Evolutionary conservation across 2,888 invertebrate genomes (phyloP), one percentile per base, ranked within the genome.

Genomic region (Smittia aterrima): DNA sequence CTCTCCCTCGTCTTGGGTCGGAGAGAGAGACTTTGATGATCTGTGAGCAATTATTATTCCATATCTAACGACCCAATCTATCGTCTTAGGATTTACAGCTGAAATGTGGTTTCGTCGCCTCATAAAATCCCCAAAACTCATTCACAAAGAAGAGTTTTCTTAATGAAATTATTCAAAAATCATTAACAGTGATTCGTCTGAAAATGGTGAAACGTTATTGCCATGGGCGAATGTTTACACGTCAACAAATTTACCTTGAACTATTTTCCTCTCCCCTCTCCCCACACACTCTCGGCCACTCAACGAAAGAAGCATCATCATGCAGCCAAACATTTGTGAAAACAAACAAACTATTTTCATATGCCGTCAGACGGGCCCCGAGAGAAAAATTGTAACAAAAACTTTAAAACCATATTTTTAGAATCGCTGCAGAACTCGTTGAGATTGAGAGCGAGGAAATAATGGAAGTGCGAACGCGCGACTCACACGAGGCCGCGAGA

Each of bases 241-340:
- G 67, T 67, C 67, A 67, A 67, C 67, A 47, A 41, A 47, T 25
- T 25, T 27, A 70, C 70, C 70, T 70, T 70, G 70, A 70, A 70
- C 70, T 70, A 70, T 70, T 70, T 70, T 70, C 47, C 47, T 11
- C 47, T n/a, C 32, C 32, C n/a, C n/a, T 62, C 20, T 38, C 16
- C 18, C 9, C 68, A 16, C 38, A 18, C 16, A 40, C 32, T 3
- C 18, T 2, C 18, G 58, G 13, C 22, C 64, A 25, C 20, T 25
- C n/a, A 64, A 64, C 64, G 64, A 18, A 16, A 64, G 27, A 24
- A 27, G 24, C 64, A 64, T 64, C 64, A 64, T 64, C 47, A 47
- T 47, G 47, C 47, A 47, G 47, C 47, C 47, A 47, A 47, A 47
- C 47, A 47, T n/a, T 47, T 47, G 2, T 47, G 11, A 6, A 47